phyloP scores from a whole-genome alignment of 2,113 vertebrate genomes.

The Podiceps cristatus region DNA sequence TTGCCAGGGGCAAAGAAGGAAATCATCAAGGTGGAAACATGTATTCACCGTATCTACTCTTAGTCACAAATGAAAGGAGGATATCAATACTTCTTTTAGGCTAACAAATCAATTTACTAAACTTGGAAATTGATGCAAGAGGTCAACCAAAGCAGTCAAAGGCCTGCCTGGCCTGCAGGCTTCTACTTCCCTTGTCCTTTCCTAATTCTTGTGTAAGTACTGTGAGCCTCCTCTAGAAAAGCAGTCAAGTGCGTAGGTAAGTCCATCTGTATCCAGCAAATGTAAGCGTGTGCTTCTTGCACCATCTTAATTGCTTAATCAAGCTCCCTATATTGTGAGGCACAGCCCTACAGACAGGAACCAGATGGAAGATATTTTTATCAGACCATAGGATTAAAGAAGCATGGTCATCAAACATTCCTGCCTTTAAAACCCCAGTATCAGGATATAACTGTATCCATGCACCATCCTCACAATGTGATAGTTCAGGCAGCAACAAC shows the following conservation, averaged over 20 bases:
- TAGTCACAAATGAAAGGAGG: not conserved
- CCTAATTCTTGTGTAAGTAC: not conserved
- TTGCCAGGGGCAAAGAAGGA: not conserved
- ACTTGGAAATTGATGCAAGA: constrained; percentile 16
- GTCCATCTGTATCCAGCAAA: not conserved
- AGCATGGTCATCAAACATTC: not conserved
- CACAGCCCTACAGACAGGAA: not conserved
- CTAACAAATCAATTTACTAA: not conserved
- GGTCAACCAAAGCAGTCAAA: not conserved
- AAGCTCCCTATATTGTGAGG: not conserved
- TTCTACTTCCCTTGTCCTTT: not conserved
- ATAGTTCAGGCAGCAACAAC: not conserved
- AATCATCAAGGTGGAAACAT: not conserved
- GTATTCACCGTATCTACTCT: not conserved
- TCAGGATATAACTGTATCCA: not conserved
- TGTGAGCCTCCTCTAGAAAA: not conserved
- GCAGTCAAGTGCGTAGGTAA: not conserved
- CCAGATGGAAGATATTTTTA: constrained; percentile 54
- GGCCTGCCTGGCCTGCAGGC: not conserved
- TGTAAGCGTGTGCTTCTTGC: not conserved
- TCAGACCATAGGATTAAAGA: not conserved
- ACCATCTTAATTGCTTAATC: constrained; percentile 41
- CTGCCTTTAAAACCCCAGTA: not conserved
- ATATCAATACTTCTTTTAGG: not conserved
- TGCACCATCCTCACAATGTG: not conserved